Conservation (phyloP, 2,888 invertebrate species). For the Diachrysia chrysitis region DNA sequence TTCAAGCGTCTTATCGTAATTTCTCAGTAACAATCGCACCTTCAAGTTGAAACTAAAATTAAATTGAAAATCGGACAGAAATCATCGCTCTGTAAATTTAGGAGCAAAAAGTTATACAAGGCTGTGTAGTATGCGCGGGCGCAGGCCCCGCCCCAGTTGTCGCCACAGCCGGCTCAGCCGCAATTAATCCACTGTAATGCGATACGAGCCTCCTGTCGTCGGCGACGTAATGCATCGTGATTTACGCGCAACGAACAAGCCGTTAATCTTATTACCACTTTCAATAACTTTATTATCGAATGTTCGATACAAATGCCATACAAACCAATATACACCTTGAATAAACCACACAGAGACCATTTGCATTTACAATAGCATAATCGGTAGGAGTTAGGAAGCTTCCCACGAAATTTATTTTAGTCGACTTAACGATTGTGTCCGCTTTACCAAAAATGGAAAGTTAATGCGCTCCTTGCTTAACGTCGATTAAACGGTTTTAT, state of each 20-base stretch:
- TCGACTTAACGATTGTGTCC: slow-evolving; percentile 83
- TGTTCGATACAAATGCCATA: slow-evolving; percentile 68
- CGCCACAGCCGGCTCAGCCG: slow-evolving; percentile 75
- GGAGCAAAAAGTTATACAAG: slow-evolving; percentile 44
- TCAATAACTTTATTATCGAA: slow-evolving; percentile 88
- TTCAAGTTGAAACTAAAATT: slow-evolving; percentile 63
- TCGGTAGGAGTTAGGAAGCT: slow-evolving; percentile 77
- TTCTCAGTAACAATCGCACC: slow-evolving; percentile 70
- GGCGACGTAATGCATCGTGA: slow-evolving; percentile 87
- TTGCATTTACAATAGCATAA: slow-evolving; percentile 64
- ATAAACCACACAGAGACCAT: slow-evolving; percentile 70
- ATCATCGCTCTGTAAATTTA: slow-evolving; percentile 32
- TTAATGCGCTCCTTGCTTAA: slow-evolving; percentile 77
- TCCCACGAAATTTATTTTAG: slow-evolving; percentile 86
- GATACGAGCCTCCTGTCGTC: slow-evolving; percentile 86
- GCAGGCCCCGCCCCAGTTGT: slow-evolving; percentile 75
- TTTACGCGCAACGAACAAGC: slow-evolving; percentile 84
- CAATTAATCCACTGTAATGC: slow-evolving; percentile 88
- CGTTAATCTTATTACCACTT: slow-evolving; percentile 89
- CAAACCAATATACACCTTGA: slow-evolving; percentile 79
- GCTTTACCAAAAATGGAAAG: slow-evolving; percentile 79
- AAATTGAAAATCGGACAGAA: slow-evolving; percentile 50
- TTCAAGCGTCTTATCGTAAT: slow-evolving; percentile 75
- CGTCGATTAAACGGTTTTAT: slow-evolving; percentile 77
- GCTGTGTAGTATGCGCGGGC: slow-evolving; percentile 65